Percentiles rank a stretch among this genome's conserved stretches.
Evolutionary conservation across 2,888 invertebrate genomes (phyloP).

Genomic region (Nomada fucata): DNA sequence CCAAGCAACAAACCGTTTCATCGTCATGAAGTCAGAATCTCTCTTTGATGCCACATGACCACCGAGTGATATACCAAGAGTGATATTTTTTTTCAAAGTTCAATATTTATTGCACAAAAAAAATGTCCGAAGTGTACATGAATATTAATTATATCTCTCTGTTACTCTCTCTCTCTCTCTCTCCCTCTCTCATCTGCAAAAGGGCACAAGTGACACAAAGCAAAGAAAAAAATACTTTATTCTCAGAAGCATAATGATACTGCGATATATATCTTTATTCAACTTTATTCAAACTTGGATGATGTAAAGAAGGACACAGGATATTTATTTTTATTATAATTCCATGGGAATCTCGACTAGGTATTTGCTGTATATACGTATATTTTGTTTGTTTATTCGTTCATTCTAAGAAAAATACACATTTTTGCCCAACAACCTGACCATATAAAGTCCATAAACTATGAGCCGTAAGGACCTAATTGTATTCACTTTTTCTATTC

Average conservation of each 20-base stretch:
- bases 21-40: constrained; percentile 52
- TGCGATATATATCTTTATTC: constrained; percentile 71
- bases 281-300: constrained; percentile 76
- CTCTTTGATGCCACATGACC: constrained; percentile 81
- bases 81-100: constrained; percentile 73
- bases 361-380: constrained; percentile 71
- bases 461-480: constrained; percentile 74
- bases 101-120: constrained; percentile 80
- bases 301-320: constrained; percentile 79
- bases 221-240: constrained; percentile 74
- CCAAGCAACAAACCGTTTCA: constrained; percentile 49
- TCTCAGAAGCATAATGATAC: constrained; percentile 68
- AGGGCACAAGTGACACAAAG: constrained; percentile 74
- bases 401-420: constrained; percentile 72
- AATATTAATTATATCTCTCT: constrained; percentile 68
- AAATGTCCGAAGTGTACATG: constrained; percentile 76
- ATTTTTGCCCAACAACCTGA: constrained; percentile 77
- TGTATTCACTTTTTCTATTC: constrained; percentile 20
- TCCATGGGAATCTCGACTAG: constrained; percentile 80
- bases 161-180: constrained; percentile 65
- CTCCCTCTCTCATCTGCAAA: constrained; percentile 67
- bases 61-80: constrained; percentile 78
- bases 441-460: constrained; percentile 68
- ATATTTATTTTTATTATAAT: constrained; percentile 79
- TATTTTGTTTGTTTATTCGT: constrained; percentile 72